Percentiles rank a stretch among this genome's conserved stretches.
phyloP scores from a whole-genome alignment of 2,113 vertebrate genomes.

The Pteronura brasiliensis region DNA sequence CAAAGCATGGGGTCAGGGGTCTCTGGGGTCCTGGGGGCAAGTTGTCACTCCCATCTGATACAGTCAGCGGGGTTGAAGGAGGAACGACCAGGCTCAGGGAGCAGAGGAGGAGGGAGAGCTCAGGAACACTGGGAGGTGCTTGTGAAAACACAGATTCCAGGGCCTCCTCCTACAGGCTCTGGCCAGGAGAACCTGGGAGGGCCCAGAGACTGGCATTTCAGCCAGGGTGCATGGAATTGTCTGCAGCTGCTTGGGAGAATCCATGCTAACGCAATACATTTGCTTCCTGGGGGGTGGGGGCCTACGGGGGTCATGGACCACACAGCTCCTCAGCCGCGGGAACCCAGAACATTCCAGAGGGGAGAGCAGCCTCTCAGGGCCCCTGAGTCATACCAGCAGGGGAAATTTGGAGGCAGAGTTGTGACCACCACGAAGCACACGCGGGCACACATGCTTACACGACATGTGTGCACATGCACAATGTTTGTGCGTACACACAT shows the following conservation, averaged over 20 bases:
- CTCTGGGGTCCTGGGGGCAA: neutral
- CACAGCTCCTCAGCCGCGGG: no score
- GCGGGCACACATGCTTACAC: neutral
- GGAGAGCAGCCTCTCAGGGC: no score
- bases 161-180: neutral
- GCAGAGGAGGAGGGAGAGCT: neutral
- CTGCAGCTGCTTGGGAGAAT: fast-evolving
- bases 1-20: neutral
- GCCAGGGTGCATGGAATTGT: fast-evolving
- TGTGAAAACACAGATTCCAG: neutral
- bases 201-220: neutral
- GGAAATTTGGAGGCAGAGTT: neutral
- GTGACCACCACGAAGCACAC: neutral
- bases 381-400: fast-evolving
- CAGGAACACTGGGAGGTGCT: neutral
- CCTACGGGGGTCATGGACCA: no score
- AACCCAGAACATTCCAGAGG: neutral
- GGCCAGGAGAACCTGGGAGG: neutral
- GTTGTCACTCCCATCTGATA: neutral
- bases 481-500: fast-evolving
- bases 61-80: fast-evolving
- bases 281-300: neutral
- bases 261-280: fast-evolving
- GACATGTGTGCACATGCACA: fast-evolving
- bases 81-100: neutral